Conservation (phyloP, 2,797 vertebrate species). For the Neosalanx taihuensis region DNA sequence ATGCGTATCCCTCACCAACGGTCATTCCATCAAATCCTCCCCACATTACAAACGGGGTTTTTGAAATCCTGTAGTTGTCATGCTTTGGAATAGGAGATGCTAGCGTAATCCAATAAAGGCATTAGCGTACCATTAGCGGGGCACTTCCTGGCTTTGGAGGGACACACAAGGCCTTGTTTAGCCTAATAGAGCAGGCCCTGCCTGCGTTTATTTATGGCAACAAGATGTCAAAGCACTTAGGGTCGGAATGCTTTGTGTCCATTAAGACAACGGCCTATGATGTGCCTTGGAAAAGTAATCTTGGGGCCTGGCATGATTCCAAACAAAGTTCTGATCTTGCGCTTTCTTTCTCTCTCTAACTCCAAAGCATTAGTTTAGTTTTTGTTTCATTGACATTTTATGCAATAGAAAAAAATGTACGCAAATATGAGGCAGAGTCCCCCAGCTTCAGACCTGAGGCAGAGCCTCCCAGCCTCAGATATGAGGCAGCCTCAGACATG, state of each 20-base stretch:
- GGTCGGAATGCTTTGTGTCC: slow-evolving; percentile 63
- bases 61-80: slow-evolving; percentile 49
- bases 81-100: slow-evolving; percentile 69
- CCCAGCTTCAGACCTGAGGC: not conserved
- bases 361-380: not conserved
- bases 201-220: slow-evolving; percentile 74
- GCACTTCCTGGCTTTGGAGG: slow-evolving; percentile 68
- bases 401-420: not conserved
- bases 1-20: slow-evolving; percentile 34
- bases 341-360: not conserved
- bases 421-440: too few relatives aligned
- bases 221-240: slow-evolving; percentile 73
- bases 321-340: slow-evolving; percentile 14
- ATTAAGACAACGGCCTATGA: slow-evolving; percentile 61
- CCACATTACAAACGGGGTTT: slow-evolving; percentile 40
- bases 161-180: slow-evolving; percentile 66
- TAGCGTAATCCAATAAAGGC: slow-evolving; percentile 75
- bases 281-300: slow-evolving; percentile 39
- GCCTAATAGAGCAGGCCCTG: slow-evolving; percentile 66
- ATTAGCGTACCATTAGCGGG: slow-evolving; percentile 74
- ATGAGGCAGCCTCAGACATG: not conserved
- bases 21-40: slow-evolving; percentile 63
- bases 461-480: not conserved
- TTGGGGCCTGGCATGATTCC: slow-evolving; percentile 43
- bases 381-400: not conserved